A percentile compares a stretch with the other conserved stretches of the same genome.
phyloP scores from a whole-genome alignment of 1,140 invertebrate species.

The Cydia fagiglandana region DNA sequence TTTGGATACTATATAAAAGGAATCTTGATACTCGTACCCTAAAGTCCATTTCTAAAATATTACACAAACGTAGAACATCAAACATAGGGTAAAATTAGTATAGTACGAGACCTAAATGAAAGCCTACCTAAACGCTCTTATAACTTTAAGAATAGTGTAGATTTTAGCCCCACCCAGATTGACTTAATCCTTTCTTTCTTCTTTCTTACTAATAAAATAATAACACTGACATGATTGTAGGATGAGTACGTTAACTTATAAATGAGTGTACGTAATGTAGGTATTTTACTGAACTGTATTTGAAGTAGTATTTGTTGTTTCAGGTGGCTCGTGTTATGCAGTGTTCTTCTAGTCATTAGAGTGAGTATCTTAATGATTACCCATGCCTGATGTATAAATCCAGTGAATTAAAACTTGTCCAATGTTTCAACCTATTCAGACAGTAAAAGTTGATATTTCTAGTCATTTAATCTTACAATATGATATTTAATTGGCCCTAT shows the following conservation, averaged over 20 bases:
- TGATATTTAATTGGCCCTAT: too few relatives aligned
- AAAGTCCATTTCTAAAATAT: neutral
- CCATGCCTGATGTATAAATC: too few relatives aligned
- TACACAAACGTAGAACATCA: neutral
- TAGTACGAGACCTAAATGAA: neutral
- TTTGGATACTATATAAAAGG: neutral
- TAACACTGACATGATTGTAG: constrained; percentile 5
- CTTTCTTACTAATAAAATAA: constrained; percentile 7
- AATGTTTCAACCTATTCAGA: too few relatives aligned
- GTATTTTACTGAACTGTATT: neutral
- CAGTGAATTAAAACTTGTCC: too few relatives aligned
- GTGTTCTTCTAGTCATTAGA: constrained; percentile 40
- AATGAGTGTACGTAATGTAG: neutral
- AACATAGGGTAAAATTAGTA: neutral
- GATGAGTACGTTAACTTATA: neutral
- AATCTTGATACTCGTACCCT: neutral
- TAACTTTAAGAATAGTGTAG: neutral
- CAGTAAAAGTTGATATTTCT: too few relatives aligned
- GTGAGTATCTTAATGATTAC: constrained; percentile 37
- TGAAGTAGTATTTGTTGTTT: constrained; percentile 3
- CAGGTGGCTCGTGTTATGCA: constrained; percentile 40
- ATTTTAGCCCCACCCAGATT: neutral
- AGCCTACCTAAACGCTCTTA: too few relatives aligned
- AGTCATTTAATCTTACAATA: too few relatives aligned
- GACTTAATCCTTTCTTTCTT: neutral